These are phyloP conservation scores for Malurus elegans DNA, from an alignment of 2,113 vertebrate species.

Conservation along the genomic window DNA sequence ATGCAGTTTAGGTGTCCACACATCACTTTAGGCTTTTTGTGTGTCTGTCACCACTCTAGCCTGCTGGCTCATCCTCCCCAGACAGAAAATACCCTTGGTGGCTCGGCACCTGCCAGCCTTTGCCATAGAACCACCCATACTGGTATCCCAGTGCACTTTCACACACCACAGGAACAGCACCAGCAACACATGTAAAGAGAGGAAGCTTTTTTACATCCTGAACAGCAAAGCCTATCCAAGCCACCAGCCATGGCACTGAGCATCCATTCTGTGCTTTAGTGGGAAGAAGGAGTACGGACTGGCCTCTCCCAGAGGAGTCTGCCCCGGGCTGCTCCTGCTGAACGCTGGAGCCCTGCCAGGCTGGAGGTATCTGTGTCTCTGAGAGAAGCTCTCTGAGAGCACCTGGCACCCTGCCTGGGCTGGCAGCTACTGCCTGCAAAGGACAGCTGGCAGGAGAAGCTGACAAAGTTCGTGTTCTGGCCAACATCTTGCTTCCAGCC, in stretches of 20 bases:
- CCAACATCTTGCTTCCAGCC: background rate
- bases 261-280: background rate
- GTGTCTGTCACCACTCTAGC: background rate
- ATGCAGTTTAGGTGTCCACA: background rate
- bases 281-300: background rate
- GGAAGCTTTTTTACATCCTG: background rate
- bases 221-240: background rate
- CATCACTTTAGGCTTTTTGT: accelerated
- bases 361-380: background rate
- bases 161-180: background rate
- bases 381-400: background rate
- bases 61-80: background rate
- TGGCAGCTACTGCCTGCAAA: background rate
- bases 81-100: background rate
- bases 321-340: background rate
- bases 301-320: background rate
- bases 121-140: background rate
- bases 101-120: background rate
- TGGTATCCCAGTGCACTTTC: background rate
- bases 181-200: background rate
- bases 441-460: background rate
- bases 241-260: background rate
- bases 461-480: background rate
- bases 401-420: background rate
- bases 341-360: background rate